These are phyloP conservation scores for Saccopteryx leptura DNA, from an alignment of 2,113 vertebrate species.

Conservation along the genomic window DNA sequence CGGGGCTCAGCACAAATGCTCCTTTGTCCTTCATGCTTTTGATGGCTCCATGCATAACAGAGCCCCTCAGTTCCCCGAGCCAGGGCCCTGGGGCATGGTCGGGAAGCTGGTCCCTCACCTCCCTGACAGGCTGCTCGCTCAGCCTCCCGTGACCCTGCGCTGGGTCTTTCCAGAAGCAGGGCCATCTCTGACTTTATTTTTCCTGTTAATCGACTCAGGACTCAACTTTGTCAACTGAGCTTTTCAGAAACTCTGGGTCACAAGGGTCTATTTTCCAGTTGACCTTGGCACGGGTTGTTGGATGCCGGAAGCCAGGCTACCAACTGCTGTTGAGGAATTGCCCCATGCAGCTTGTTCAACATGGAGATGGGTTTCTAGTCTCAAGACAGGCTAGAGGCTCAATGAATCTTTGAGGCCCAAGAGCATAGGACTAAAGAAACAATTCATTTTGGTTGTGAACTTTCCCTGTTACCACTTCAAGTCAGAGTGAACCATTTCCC, in stretches of 20 bases:
- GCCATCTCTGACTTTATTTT: constrained; percentile 54
- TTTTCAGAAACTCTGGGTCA: constrained; percentile 65
- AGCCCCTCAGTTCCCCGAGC: constrained; percentile 16
- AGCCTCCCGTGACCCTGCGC: background rate
- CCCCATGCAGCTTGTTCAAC: background rate
- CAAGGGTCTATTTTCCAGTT: constrained; percentile 53
- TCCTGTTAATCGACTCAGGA: constrained; percentile 59
- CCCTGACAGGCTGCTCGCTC: background rate
- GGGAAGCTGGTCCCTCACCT: background rate
- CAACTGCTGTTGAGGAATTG: background rate
- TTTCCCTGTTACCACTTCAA: background rate
- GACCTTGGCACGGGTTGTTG: constrained; percentile 18
- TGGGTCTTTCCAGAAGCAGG: constrained; percentile 3
- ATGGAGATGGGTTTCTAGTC: background rate
- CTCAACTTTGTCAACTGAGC: constrained; percentile 41
- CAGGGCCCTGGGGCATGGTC: background rate
- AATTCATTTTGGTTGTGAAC: background rate
- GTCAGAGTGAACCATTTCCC: background rate
- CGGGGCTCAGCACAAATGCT: constrained; percentile 30
- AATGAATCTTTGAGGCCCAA: background rate
- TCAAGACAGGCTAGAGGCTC: background rate
- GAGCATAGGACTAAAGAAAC: background rate
- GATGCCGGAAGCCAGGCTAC: background rate
- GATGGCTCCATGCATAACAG: constrained; percentile 56
- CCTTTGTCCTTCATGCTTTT: constrained; percentile 63